phyloP scores from a whole-genome alignment of 2,797 vertebrate species.

The Anas capensis region DNA sequence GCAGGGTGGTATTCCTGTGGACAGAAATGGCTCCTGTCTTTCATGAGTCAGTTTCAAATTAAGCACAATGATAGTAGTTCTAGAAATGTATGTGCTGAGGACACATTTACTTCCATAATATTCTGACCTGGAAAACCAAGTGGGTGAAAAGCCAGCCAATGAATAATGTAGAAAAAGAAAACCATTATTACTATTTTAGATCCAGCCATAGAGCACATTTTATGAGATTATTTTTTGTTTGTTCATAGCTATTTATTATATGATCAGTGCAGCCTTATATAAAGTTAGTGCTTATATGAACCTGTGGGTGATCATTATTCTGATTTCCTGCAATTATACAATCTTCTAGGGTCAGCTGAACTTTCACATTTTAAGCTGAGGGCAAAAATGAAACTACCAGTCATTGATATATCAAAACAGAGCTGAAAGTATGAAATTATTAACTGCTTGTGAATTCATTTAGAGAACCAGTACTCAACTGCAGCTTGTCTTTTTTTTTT shows the following conservation, averaged over 20 bases:
- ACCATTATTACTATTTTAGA: not conserved
- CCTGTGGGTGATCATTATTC: not conserved
- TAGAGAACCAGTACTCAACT: not conserved
- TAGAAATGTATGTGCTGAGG: not conserved
- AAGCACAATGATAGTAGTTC: not conserved
- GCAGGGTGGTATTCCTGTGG: not conserved
- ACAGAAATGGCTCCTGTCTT: not conserved
- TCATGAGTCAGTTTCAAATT: not conserved
- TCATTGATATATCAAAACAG: not conserved
- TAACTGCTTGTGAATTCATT: not conserved
- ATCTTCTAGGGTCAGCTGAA: not conserved
- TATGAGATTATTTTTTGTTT: not conserved
- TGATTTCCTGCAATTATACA: not conserved
- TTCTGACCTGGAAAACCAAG: not conserved
- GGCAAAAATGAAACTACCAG: not conserved
- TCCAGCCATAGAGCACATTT: not conserved
- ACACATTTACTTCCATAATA: not conserved
- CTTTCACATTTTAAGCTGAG: not conserved
- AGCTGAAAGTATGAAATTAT: not conserved
- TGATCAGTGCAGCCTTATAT: not conserved
- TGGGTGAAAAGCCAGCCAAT: not conserved
- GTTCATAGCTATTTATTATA: not conserved
- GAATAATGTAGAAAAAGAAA: conserved; percentile 19
- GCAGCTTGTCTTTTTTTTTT: not conserved
- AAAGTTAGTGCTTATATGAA: not conserved